phyloP scores from a whole-genome alignment of 2,113 vertebrate genomes.

The Dicentrarchus labrax region DNA sequence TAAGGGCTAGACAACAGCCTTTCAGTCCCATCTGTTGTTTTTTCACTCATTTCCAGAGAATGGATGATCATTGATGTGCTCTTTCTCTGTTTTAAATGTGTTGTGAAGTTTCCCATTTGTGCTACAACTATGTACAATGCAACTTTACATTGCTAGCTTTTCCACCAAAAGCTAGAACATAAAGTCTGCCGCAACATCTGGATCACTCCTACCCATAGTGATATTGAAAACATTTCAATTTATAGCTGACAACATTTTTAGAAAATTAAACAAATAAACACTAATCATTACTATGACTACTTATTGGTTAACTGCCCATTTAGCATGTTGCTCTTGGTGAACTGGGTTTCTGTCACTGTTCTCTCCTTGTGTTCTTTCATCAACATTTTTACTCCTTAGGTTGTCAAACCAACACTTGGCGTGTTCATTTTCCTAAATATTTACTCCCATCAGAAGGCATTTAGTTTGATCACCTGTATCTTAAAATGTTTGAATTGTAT shows the following conservation, averaged over 20 bases:
- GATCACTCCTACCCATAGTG: neutral
- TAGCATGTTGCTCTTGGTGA: conserved; percentile 26
- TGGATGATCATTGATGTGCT: conserved; percentile 9
- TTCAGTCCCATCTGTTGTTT: conserved; percentile 23
- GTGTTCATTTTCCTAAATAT: neutral
- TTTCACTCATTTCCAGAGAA: conserved; percentile 2
- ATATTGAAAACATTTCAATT: neutral
- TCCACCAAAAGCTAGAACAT: conserved; percentile 35
- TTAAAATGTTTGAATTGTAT: neutral
- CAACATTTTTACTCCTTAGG: conserved; percentile 5
- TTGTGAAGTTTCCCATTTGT: conserved; percentile 8
- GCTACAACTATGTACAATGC: neutral
- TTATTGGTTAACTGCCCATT: neutral
- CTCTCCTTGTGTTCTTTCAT: conserved; percentile 19
- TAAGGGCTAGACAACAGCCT: neutral
- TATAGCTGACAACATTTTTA: neutral
- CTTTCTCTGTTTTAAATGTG: conserved; percentile 21
- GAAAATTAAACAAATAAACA: too few relatives aligned
- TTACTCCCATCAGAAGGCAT: neutral
- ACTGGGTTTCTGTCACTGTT: neutral
- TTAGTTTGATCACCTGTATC: neutral
- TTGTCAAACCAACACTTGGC: conserved; percentile 6
- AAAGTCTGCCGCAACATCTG: neutral
- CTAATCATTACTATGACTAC: too few relatives aligned
- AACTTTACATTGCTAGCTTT: neutral